Percentiles rank a stretch among this genome's conserved stretches.
These are phyloP conservation scores for Dasyornis broadbenti DNA, from an alignment of 2,113 vertebrate species.

Conservation along the genomic window DNA sequence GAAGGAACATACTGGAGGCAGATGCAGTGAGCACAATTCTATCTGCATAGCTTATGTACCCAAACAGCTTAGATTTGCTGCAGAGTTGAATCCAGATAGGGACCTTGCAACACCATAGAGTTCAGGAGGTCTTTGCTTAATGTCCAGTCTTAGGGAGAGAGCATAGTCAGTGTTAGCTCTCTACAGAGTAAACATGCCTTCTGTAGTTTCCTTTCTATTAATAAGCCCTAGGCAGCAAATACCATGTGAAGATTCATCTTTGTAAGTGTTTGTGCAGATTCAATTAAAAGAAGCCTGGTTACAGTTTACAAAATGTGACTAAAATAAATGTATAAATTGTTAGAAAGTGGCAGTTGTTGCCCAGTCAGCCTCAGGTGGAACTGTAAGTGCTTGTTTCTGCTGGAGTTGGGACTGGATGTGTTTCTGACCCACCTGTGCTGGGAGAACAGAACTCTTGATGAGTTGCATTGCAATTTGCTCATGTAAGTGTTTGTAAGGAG, in stretches of 20 bases:
- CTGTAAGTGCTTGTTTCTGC: background rate
- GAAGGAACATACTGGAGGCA: background rate
- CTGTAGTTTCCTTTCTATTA: background rate
- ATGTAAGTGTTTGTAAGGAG: background rate
- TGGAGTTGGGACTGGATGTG: background rate
- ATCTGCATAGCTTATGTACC: background rate
- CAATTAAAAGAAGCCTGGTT: background rate
- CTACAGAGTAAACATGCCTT: background rate
- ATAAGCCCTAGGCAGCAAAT: background rate
- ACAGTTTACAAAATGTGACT: background rate
- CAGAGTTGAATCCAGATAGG: background rate
- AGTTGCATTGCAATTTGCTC: background rate
- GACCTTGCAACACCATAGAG: background rate
- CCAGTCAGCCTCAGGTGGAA: background rate
- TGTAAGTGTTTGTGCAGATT: background rate
- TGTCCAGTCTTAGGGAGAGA: background rate
- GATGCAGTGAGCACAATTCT: background rate
- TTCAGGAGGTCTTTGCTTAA: background rate
- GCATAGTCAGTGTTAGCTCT: background rate
- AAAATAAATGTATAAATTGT: background rate
- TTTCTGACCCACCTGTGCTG: background rate
- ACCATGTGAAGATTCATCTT: background rate
- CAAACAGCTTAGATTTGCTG: background rate
- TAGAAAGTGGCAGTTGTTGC: background rate
- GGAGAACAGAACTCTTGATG: background rate